Conservation (phyloP, 2,797 vertebrate genomes). For the Babyrousa celebensis region DNA sequence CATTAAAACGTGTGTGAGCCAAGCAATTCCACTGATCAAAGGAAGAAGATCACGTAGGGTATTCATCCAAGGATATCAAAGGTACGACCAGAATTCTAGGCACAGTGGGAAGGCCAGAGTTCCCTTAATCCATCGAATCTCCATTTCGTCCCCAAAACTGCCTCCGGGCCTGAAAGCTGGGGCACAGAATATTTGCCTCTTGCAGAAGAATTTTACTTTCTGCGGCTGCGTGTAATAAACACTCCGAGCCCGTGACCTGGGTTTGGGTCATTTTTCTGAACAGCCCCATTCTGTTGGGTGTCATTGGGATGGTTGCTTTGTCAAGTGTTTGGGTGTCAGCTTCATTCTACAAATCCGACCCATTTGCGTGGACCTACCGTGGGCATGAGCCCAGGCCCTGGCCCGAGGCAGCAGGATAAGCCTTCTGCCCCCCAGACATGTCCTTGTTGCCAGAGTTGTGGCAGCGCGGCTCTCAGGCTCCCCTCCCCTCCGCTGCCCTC, state of each 20-base stretch:
- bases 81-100: not conserved
- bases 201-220: not conserved
- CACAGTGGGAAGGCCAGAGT: not conserved
- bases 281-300: not conserved
- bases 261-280: fast-evolving
- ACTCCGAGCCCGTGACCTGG: fast-evolving
- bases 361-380: fast-evolving
- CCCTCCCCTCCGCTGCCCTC: not conserved
- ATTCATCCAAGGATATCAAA: not conserved
- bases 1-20: conserved; percentile 7
- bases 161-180: not conserved
- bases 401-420: not conserved
- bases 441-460: not conserved
- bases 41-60: not conserved
- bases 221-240: not conserved
- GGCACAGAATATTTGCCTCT: not conserved
- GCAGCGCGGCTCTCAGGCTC: fast-evolving
- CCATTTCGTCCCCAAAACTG: not conserved
- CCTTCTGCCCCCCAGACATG: not conserved
- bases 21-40: not conserved
- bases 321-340: too few relatives aligned
- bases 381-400: fast-evolving
- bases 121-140: not conserved
- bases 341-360: fast-evolving
- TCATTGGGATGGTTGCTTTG: fast-evolving